Base-by-base conservation (phyloP, 2,888 invertebrate species). In the Stenichneumon culpator region DNA sequence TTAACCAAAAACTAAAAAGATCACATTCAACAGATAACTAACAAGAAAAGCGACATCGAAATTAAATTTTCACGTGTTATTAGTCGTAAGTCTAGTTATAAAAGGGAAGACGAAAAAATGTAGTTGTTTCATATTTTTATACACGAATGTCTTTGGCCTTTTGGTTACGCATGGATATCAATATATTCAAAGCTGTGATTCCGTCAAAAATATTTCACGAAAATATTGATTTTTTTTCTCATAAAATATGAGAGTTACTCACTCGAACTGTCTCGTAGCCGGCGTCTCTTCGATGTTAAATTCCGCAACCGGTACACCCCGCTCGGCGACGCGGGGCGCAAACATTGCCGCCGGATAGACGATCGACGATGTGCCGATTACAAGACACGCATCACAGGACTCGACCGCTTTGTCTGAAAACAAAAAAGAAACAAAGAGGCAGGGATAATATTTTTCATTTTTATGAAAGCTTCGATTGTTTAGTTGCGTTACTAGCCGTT, bases 291-390 rank as follows among this genome's bases (percentile, higher is more conserved):
- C 96, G 72, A 96, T 92, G 89, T 97, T 97, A 91, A 97, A 97
- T 94, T 97, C 97, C 5, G 96, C 97, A 4, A 97, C 97, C 22
- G 96, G 96, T 86, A 97, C 95, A 1, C 97, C 97, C 82, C 97
- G 95, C 0, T 95, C 94, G 0, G 97, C 97, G 0, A 97, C 97
- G 89, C 95, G 94, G 0, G 98, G 97, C 0, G 98, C 98, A 94
- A 97, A 98, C 96, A 97, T 96, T 5, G 98, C 97, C 0, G 98
- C 98, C 0, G 98, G 98, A 93, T 98, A 98, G 2, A 98, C 98
- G 0, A 97, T 96, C 0, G 97, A 97, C 0, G 98, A 98, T 16
- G 98, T 98, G 5, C 98, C 98, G 69, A 98, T 96, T 19, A 98
- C 96, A 54, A 98, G 93, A 91, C 97, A 97, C 2, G 97, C 94